Evolutionary conservation across 1,140 invertebrate species (phyloP), one percentile per base, ranked within the genome.

Genomic region (Meloidogyne floridensis): DNA sequence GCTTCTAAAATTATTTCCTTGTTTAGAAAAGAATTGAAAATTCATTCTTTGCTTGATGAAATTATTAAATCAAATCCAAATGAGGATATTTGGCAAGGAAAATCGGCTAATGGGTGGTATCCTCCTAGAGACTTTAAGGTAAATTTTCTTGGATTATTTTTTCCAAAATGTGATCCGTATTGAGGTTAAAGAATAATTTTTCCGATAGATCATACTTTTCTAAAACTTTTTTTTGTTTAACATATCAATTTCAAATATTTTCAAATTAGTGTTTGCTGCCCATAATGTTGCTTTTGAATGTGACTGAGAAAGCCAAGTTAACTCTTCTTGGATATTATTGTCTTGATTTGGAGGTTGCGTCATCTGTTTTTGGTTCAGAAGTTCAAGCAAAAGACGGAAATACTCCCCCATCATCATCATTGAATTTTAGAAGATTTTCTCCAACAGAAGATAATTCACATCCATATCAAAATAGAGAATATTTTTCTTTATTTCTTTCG

Each of bases 61-160:
- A 74, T 82, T 47, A 83, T 83, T 70, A 43, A 69, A 7, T 47
- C 72, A 20, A 82, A 83, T 13, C 54, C 54, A 6, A 13, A 83
- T 5, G 15, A 83, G 7, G 56, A 56, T 3, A 43, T 77, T 20
- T 83, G 82, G 82, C 72, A 83, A 47, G 82, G 73, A 47, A 84
- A 84, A 42, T 59, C 20, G 6, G 81, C 81, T 18, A 18, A 77
- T 59, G 65, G 73, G 7, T 83, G 82, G 82, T 83, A 77, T 80
- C 82, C 82, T 15, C 82, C 82, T 15, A 72, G 20, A 47, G 82
- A 84, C 20, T 83, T 84, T 77, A 77, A 83, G 53, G 82, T 83
- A 51, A 70, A 15, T 43, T 59, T 81, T 18, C 47, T 75, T 18
- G 4, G 8, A n/a, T 32, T 47, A 59, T 13, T 51, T 9, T 80